These are phyloP conservation scores for Astyanax mexicanus DNA, from an alignment of 2,797 vertebrate genomes.

Conservation along the genomic window DNA sequence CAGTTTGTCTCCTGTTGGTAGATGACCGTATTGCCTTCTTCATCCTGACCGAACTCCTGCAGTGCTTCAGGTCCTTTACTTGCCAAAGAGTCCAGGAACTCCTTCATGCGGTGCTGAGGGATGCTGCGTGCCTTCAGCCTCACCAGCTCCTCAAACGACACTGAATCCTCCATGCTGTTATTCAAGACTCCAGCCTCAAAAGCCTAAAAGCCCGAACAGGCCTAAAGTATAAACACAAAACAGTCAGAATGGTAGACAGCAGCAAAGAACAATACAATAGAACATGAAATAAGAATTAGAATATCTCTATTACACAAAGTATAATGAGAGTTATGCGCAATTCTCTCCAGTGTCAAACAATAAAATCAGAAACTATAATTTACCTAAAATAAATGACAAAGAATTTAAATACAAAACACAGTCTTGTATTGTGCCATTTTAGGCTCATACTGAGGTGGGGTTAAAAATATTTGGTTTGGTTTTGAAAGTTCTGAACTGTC, in stretches of 20 bases:
- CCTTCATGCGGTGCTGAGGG: conserved; percentile 98
- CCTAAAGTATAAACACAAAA: background rate
- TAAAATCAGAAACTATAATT: no score
- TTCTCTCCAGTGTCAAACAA: no score
- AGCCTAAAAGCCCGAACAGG: conserved; percentile 26
- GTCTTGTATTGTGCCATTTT: no score
- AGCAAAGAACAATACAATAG: background rate
- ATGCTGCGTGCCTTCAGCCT: conserved; percentile 93
- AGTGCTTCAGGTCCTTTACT: conserved; percentile 92
- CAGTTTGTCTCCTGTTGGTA: conserved; percentile 94
- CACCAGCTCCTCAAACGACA: conserved; percentile 97
- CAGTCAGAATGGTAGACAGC: background rate
- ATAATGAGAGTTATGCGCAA: no score
- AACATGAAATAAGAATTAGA: no score
- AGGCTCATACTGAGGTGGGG: no score
- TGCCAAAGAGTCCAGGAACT: conserved; percentile 94
- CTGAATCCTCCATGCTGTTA: conserved; percentile 94
- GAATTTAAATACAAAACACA: no score
- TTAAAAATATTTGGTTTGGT: no score
- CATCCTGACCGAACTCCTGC: conserved; percentile 88
- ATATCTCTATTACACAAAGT: no score
- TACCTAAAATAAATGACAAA: no score
- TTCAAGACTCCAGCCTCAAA: conserved; percentile 66
- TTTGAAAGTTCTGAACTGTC: no score
- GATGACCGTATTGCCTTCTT: conserved; percentile 87